Base-by-base conservation (phyloP, 2,113 vertebrate species). In the Fukomys damarensis region DNA sequence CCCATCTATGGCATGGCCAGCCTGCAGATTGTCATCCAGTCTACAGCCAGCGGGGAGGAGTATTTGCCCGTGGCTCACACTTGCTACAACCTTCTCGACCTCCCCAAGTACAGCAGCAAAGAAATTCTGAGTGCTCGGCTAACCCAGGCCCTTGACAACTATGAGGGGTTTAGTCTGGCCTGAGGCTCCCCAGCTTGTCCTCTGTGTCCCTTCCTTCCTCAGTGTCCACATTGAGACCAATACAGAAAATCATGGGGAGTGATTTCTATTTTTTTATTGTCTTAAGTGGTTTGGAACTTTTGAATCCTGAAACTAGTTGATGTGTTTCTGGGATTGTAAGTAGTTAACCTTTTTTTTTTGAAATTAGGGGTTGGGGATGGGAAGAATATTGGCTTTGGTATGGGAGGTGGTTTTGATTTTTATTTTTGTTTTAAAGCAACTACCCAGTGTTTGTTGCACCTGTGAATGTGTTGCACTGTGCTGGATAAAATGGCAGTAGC, bases 1-100 rank as follows among this genome's bases (percentile, higher is more conserved):
- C 99, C 99, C 96, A 99, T 99, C 98, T 99, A 99, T 0, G 99
- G 99, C 97, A 99, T 99, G 99, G 99, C 99, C 86, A 99, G 99
- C 98, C 97, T 99, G 68, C 99, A 99, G 52, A 99, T 99, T 1
- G 86, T 99, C 98, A 99, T 99, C 98, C 99, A 99, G 98, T 99
- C 99, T 66, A 99, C 99, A 0, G 97, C 99, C 56, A 99, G 98
- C 0, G 99, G 99, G 85, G 99, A 99, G 98, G 98, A 99, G 96
- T 99, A 99, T 98, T 98, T 99, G 98, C 99, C 99, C 0, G 99
- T 99, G 96, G 99, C 99, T 0, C 99, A 99, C 96, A 99, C 99
- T 97, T 99, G 99, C 98, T 99, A 99, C 98, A 99, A 99, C 96
- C 99, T 99, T 72, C 99, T 99, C 41, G 99, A 99, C 98, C 99